Percentiles rank a stretch among this genome's conserved stretches.
Evolutionary conservation across 2,797 vertebrate species (phyloP).

Genomic region (Tachyglossus aculeatus): DNA sequence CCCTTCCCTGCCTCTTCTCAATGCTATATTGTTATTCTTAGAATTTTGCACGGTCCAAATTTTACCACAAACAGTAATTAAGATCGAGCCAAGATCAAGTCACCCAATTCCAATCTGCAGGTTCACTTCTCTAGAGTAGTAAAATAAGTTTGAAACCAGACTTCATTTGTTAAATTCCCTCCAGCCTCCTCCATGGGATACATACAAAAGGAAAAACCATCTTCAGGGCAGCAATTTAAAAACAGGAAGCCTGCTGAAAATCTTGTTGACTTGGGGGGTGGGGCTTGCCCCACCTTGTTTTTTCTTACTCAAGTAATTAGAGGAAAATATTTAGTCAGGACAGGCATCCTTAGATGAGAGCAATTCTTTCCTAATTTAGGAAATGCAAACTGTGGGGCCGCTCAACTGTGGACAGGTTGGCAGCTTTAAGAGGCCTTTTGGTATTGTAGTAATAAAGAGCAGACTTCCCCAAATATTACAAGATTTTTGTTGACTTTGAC

Average conservation of each 20-base stretch:
- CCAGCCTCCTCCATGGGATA: too few relatives aligned
- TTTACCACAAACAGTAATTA: conserved; percentile 58
- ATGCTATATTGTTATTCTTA: neutral
- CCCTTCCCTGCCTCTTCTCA: conserved; percentile 22
- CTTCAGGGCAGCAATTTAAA: too few relatives aligned
- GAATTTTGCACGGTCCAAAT: conserved; percentile 41
- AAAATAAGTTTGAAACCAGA: conserved; percentile 48
- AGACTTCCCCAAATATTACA: conserved; percentile 76
- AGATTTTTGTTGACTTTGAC: conserved; percentile 82
- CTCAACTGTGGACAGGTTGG: conserved; percentile 63
- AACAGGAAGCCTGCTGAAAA: too few relatives aligned
- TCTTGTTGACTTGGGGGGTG: too few relatives aligned
- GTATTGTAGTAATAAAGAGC: conserved; percentile 78
- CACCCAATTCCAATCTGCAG: conserved; percentile 42
- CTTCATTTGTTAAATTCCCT: too few relatives aligned
- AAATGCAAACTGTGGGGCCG: conserved; percentile 43
- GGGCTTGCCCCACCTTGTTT: neutral
- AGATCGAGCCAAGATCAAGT: neutral
- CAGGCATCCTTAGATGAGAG: too few relatives aligned
- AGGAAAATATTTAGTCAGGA: conserved; percentile 8
- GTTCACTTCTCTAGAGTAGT: conserved; percentile 43
- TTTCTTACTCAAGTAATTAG: neutral
- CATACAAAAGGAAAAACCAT: too few relatives aligned
- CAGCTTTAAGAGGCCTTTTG: conserved; percentile 75
- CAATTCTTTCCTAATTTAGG: too few relatives aligned